A percentile compares a stretch with the other conserved stretches of the same genome.
Conservation (phyloP, 2,888 invertebrate genomes). For the Platycnemis pennipes region DNA sequence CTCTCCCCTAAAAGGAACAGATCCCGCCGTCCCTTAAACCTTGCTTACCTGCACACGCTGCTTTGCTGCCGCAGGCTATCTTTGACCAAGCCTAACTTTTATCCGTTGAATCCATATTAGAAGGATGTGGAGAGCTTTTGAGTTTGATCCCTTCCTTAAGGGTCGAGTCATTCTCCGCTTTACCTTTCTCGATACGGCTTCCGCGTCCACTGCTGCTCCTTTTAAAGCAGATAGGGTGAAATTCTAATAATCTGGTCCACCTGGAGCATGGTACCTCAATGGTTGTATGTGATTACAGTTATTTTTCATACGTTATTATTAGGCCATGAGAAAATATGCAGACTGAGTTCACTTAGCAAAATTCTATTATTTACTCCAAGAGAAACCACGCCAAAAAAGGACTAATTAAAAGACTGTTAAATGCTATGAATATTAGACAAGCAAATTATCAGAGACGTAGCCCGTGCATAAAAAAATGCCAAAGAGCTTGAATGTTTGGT, state of each 20-base stretch:
- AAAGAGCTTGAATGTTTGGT: too few relatives aligned
- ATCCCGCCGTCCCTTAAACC: neutral
- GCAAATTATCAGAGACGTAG: too few relatives aligned
- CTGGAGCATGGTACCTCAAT: too few relatives aligned
- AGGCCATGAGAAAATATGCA: too few relatives aligned
- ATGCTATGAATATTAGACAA: too few relatives aligned
- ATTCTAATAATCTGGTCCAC: neutral
- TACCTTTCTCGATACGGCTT: neutral
- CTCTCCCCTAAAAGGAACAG: neutral
- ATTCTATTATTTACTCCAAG: too few relatives aligned
- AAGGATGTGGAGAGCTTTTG: neutral
- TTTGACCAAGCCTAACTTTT: conserved; percentile 31
- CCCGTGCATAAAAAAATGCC: too few relatives aligned
- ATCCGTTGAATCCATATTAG: conserved; percentile 32
- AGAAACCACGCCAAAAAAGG: too few relatives aligned
- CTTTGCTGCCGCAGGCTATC: conserved; percentile 21
- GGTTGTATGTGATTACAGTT: neutral
- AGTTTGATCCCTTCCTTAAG: conserved; percentile 36
- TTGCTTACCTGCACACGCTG: neutral
- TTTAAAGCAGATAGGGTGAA: neutral
- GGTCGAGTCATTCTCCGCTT: conserved; percentile 1
- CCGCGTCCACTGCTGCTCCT: neutral
- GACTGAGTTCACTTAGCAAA: too few relatives aligned
- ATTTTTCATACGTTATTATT: too few relatives aligned
- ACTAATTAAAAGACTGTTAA: too few relatives aligned